Conservation (phyloP, 2,888 invertebrate genomes). For the Tachina lurida region DNA sequence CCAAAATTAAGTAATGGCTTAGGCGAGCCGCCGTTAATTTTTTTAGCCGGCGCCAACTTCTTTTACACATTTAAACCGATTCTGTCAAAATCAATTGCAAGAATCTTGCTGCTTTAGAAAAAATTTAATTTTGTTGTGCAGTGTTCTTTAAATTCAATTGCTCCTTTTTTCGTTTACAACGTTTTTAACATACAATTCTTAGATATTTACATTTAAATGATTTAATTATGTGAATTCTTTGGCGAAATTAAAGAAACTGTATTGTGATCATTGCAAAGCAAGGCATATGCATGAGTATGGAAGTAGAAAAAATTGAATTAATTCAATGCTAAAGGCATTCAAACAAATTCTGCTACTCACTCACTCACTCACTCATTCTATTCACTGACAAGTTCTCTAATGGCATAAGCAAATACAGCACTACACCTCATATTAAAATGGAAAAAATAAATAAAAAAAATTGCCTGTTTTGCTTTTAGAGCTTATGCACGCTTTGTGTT, state of each 20-base stretch:
- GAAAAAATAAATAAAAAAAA: constrained; percentile 8
- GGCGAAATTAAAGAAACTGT: constrained; percentile 28
- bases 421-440: constrained; percentile 62
- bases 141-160: not conserved
- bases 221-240: constrained; percentile 35
- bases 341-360: constrained; percentile 20
- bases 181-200: not conserved
- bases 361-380: not conserved
- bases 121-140: no score
- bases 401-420: constrained; percentile 44
- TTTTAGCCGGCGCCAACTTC: no score
- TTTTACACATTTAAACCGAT: no score
- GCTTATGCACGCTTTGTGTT: not conserved
- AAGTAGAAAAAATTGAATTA: constrained; percentile 25
- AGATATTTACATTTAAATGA: constrained; percentile 31
- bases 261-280: constrained; percentile 34
- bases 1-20: no score
- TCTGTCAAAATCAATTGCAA: no score
- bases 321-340: constrained; percentile 61
- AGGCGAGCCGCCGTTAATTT: no score
- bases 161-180: not conserved
- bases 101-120: no score
- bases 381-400: constrained; percentile 32
- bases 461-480: constrained; percentile 31
- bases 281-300: constrained; percentile 7